Conservation (phyloP, 2,113 vertebrate genomes). For the Hystrix cristata region DNA sequence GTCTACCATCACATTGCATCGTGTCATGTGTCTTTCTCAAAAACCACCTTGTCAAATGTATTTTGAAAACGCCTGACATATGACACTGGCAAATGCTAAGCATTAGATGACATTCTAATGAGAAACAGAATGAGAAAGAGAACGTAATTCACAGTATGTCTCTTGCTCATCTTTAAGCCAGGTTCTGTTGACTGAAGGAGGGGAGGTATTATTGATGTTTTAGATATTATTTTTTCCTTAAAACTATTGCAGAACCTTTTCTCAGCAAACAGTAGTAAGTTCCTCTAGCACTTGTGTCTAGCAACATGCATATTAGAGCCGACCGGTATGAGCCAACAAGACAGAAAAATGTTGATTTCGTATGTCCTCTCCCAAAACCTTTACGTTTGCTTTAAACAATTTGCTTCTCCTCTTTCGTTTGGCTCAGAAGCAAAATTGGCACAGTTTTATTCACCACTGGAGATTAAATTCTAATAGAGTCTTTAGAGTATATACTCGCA, state of each 20-base stretch:
- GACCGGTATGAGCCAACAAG: background rate
- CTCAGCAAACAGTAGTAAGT: background rate
- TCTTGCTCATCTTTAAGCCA: constrained; percentile 44
- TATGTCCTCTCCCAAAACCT: constrained; percentile 15
- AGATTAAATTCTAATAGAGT: constrained; percentile 47
- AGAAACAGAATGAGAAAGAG: constrained; percentile 7
- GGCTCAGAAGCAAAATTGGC: constrained; percentile 57
- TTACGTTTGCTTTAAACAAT: background rate
- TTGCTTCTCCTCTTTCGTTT: constrained; percentile 24
- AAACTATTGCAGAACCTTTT: background rate
- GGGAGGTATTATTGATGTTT: background rate
- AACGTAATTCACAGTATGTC: constrained; percentile 34
- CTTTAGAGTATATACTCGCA: background rate
- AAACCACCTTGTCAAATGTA: constrained; percentile 16
- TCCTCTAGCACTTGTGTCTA: background rate
- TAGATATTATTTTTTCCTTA: background rate
- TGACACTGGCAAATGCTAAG: background rate
- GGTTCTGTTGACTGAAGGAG: background rate
- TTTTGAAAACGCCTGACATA: constrained; percentile 52
- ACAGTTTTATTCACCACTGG: background rate
- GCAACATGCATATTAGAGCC: background rate
- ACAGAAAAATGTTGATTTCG: background rate
- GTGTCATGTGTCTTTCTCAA: background rate
- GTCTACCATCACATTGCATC: background rate
- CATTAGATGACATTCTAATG: background rate